Conservation (phyloP, 2,113 vertebrate species). For the Nematolebias whitei region DNA sequence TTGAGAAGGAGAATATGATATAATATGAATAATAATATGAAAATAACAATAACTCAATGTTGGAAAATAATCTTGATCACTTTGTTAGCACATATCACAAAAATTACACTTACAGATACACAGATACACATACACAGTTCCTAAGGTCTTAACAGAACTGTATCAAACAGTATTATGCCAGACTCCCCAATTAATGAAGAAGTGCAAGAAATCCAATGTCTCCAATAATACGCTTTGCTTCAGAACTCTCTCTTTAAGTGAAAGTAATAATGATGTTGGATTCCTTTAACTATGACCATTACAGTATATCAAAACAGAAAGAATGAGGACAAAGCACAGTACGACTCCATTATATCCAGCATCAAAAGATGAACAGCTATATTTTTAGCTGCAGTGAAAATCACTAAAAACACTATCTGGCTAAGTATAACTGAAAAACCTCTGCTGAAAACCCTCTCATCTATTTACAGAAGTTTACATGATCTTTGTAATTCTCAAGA, state of each 20-base stretch:
- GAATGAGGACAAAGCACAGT: slow-evolving; percentile 52
- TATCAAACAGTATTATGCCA: background rate
- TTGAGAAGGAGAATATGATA: too few species aligned
- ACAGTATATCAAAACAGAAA: slow-evolving; percentile 43
- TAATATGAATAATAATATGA: too few species aligned
- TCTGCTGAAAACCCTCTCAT: slow-evolving; percentile 25
- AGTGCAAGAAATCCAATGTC: background rate
- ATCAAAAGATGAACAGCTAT: slow-evolving; percentile 38
- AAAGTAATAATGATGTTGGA: slow-evolving; percentile 10
- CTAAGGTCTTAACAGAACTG: too few species aligned
- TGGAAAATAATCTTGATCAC: too few species aligned
- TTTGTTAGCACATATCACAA: too few species aligned
- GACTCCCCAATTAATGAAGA: background rate
- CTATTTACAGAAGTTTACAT: slow-evolving; percentile 26
- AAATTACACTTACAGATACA: too few species aligned
- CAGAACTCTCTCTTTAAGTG: slow-evolving; percentile 16
- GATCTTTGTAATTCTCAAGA: slow-evolving; percentile 37
- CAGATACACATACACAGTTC: too few species aligned
- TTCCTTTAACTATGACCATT: slow-evolving; percentile 13
- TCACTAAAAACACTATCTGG: slow-evolving; percentile 12
- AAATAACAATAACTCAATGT: too few species aligned
- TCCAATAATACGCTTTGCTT: background rate
- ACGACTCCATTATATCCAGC: slow-evolving; percentile 21
- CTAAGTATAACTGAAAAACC: slow-evolving; percentile 43
- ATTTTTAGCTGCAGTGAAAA: slow-evolving; percentile 51